Conservation (phyloP, 2,797 vertebrate genomes). For the Acomys russatus region DNA sequence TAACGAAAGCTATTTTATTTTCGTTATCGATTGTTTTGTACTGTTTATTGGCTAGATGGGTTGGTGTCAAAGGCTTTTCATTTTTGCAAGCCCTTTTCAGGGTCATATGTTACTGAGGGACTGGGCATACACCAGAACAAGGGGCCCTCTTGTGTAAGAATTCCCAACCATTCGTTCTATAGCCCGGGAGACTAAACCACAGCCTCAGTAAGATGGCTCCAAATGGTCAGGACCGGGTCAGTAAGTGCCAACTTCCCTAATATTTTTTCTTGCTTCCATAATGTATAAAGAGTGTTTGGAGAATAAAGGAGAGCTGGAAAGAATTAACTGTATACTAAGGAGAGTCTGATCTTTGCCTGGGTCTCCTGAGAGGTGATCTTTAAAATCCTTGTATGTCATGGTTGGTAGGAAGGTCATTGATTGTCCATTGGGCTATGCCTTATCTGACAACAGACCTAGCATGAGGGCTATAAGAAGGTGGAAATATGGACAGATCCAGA, state of each 20-base stretch:
- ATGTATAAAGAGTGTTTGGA: no score
- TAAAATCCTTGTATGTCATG: background rate
- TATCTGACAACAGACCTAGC: background rate
- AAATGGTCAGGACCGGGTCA: background rate
- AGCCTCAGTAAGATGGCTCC: background rate
- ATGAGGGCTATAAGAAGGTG: background rate
- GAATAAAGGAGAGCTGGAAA: background rate
- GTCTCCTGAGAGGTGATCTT: background rate
- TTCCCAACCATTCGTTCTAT: background rate
- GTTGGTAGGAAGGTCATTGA: background rate
- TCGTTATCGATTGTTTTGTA: background rate
- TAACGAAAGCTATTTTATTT: background rate
- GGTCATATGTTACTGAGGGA: background rate
- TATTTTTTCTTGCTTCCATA: background rate
- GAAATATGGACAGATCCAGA: background rate
- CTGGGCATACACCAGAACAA: background rate
- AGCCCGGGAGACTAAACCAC: background rate
- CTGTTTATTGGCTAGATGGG: background rate
- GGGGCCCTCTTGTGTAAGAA: background rate
- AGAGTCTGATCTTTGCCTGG: background rate
- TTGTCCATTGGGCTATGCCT: background rate
- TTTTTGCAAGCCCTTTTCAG: background rate
- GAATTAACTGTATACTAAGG: background rate
- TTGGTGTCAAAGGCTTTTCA: background rate
- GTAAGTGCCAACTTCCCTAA: background rate